A percentile compares a stretch with the other conserved stretches of the same genome.
Conservation (phyloP, 2,113 vertebrate species). For the Calypte anna region DNA sequence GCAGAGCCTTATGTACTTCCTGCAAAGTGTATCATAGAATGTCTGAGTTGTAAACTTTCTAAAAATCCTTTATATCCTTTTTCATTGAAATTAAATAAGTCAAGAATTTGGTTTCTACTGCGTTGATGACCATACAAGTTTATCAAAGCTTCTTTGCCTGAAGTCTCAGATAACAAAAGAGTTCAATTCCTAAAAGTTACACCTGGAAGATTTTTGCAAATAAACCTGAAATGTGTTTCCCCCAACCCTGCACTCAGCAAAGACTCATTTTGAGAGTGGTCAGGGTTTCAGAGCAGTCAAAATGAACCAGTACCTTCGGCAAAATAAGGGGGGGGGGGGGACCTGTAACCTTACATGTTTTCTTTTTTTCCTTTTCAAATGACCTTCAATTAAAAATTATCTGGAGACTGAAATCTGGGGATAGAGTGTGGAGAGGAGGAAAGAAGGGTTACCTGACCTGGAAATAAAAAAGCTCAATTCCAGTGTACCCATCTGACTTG, state of each 20-base stretch:
- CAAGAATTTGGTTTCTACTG: not conserved
- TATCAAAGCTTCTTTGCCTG: not conserved
- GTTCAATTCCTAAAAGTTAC: not conserved
- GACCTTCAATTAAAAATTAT: not conserved
- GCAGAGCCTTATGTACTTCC: not conserved
- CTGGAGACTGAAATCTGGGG: not conserved
- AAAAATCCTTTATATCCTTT: not conserved
- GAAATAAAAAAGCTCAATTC: not conserved
- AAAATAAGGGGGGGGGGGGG: not conserved
- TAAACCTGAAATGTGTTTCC: not conserved
- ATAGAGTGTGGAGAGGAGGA: not conserved
- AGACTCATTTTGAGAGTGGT: not conserved
- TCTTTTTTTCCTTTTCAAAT: not conserved
- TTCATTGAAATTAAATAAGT: not conserved
- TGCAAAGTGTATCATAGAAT: not conserved
- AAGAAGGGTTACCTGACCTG: not conserved
- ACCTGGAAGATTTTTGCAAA: not conserved
- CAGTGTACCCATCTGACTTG: no score
- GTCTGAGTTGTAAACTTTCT: not conserved
- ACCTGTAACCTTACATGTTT: not conserved
- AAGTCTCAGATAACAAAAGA: not conserved
- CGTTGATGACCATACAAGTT: not conserved
- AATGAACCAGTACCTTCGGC: not conserved
- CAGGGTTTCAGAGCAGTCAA: not conserved
- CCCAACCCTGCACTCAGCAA: not conserved